A percentile compares a stretch with the other conserved stretches of the same genome.
Evolutionary conservation across 1,140 invertebrate species (phyloP).

Genomic region (Brevipalpus yothersi): DNA sequence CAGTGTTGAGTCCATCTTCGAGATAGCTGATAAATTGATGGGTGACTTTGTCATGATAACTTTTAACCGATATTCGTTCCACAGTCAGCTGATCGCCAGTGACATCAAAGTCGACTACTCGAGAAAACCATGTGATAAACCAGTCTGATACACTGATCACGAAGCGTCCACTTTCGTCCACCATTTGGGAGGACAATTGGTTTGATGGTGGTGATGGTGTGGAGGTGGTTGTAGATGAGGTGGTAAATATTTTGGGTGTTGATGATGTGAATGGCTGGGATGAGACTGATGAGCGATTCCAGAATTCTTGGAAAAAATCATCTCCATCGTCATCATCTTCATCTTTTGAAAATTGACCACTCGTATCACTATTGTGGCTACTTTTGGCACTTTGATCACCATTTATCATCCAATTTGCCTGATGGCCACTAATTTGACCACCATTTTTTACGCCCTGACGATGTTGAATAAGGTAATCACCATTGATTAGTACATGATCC

Average conservation of each 20-base stretch:
- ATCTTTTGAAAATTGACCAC: too few species aligned
- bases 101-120: not conserved
- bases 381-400: too few species aligned
- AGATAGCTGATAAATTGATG: not conserved
- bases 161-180: not conserved
- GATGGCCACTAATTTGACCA: too few species aligned
- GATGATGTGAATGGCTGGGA: not conserved
- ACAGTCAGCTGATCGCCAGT: not conserved
- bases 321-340: too few species aligned
- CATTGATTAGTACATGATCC: not conserved
- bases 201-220: not conserved
- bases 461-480: not conserved
- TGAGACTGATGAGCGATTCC: too few species aligned
- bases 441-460: not conserved
- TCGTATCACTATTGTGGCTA: too few species aligned
- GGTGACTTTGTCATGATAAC: not conserved
- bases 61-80: not conserved
- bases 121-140: not conserved
- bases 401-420: too few species aligned
- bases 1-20: not conserved
- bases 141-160: not conserved
- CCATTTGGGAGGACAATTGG: not conserved
- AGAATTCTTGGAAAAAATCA: too few species aligned
- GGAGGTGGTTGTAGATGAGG: too few species aligned
- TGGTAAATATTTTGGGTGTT: not conserved